Percentiles rank a stretch among this genome's conserved stretches.
phyloP scores from a whole-genome alignment of 2,888 invertebrate genomes.

The Polyommatus iphigenia region DNA sequence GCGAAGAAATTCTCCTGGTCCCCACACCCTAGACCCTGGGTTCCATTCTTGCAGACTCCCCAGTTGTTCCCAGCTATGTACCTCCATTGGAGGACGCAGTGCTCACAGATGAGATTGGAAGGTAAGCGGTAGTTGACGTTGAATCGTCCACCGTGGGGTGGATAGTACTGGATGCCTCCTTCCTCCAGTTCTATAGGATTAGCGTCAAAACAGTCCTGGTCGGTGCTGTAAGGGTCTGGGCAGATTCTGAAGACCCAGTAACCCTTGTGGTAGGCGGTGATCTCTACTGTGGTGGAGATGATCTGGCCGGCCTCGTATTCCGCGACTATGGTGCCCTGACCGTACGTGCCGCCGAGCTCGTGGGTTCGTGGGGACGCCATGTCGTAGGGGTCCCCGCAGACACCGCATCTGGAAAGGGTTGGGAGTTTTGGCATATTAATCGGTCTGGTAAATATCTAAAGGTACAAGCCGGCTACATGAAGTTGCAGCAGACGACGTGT shows the following conservation, averaged over 20 bases:
- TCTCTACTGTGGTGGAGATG: conserved; percentile 85
- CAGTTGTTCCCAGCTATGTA: conserved; percentile 92
- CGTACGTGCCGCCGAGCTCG: conserved; percentile 90
- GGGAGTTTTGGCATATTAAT: background rate
- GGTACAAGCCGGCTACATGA: no score
- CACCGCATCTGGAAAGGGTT: conserved; percentile 81
- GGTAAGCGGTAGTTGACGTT: conserved; percentile 83
- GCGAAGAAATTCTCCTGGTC: conserved; percentile 92
- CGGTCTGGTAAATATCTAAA: background rate
- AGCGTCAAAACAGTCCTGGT: conserved; percentile 87
- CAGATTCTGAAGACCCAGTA: conserved; percentile 92
- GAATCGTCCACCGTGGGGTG: conserved; percentile 84
- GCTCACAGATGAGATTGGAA: conserved; percentile 83
- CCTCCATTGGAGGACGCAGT: conserved; percentile 92
- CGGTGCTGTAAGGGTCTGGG: conserved; percentile 83
- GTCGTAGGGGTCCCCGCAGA: conserved; percentile 92
- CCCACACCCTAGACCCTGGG: conserved; percentile 89
- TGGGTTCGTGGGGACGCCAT: conserved; percentile 83
- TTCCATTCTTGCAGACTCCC: conserved; percentile 85
- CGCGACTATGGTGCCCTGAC: conserved; percentile 86
- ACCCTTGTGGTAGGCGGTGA: conserved; percentile 91
- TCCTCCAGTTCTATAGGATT: conserved; percentile 80
- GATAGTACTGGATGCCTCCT: conserved; percentile 83
- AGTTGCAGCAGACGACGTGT: no score
- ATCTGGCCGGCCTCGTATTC: conserved; percentile 83